A percentile compares a stretch with the other conserved stretches of the same genome.
These are phyloP conservation scores for Camponotus floridanus DNA, from an alignment of 1,140 invertebrate species.

Conservation along the genomic window DNA sequence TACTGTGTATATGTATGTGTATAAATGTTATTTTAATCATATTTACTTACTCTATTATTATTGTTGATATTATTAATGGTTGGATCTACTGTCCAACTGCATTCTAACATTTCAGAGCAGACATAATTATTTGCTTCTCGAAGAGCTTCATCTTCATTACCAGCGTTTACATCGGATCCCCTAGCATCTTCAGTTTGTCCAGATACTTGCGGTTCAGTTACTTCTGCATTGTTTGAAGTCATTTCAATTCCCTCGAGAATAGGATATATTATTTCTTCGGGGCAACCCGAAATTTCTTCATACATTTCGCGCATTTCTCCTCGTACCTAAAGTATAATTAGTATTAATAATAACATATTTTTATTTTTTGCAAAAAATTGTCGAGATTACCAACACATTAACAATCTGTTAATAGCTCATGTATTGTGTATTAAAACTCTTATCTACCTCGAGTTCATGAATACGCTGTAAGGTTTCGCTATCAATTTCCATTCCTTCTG, in stretches of 20 bases:
- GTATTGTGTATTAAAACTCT: not conserved
- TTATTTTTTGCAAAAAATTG: not conserved
- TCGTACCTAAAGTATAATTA: constrained; percentile 76
- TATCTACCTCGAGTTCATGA: constrained; percentile 82
- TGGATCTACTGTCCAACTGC: constrained; percentile 83
- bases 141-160: constrained; percentile 84
- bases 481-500: constrained; percentile 85
- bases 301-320: constrained; percentile 85
- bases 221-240: constrained; percentile 77
- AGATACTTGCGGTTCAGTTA: constrained; percentile 74
- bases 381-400: not conserved
- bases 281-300: constrained; percentile 84
- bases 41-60: constrained; percentile 77
- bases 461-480: constrained; percentile 84
- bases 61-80: constrained; percentile 80
- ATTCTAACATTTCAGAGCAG: constrained; percentile 85
- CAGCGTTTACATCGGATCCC: constrained; percentile 78
- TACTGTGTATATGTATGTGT: too few species aligned
- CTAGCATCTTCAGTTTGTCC: constrained; percentile 73
- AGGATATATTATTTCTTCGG: constrained; percentile 85
- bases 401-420: not conserved
- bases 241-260: constrained; percentile 85
- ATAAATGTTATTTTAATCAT: not conserved
- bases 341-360: constrained; percentile 16
- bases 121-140: constrained; percentile 86